Base-by-base conservation (phyloP, 2,888 invertebrate species). In the Podabrus alpinus region DNA sequence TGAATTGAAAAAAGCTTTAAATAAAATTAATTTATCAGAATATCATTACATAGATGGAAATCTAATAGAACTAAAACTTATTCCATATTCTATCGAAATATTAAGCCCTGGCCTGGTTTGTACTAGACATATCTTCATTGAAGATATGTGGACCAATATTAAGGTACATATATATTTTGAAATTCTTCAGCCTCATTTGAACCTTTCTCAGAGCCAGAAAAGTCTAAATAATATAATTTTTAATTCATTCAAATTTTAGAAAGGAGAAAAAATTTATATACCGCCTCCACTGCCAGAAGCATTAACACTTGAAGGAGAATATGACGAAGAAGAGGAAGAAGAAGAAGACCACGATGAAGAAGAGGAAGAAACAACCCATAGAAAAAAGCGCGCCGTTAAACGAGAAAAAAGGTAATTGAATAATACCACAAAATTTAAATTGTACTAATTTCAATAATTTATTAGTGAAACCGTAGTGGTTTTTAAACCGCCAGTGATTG, bases 21-120 rank as follows among this genome's bases (percentile, higher is more conserved):
- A 90, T 80, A 88, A 90, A 76, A 86, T 91, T 10, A 90, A 92
- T 83, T 86, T 88, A 7, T 90, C 90, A 9, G 91, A 92, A 83
- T 92, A 88, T 81, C 94, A 93, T 69, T 95, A 93, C 86, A 90
- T 93, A 68, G 95, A 95, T 82, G 92, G 93, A 81, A 90, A 91
- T 24, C 84, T 94, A 68, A 89, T 92, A 69, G 92, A 93, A 86
- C 85, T 94, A 84, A 91, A 94, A 77, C 88, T 94, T 79, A 89
- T 92, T 16, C 94, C 94, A 0, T 88, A 90, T 59, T 90, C 92
- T 76, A 85, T 93, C n/a, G 89, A 92, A 84, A 88, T 93, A 71
- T 81, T 90, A n/a, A 89, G 91, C 76, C 92, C 93, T 0, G 89
- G 88, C 75, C 74, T 93, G 90, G 85, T 93, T 90, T 86, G 88